Percentiles rank a stretch among this genome's conserved stretches.
Conservation (phyloP, 2,797 vertebrate species). For the Leptodactylus fallax region DNA sequence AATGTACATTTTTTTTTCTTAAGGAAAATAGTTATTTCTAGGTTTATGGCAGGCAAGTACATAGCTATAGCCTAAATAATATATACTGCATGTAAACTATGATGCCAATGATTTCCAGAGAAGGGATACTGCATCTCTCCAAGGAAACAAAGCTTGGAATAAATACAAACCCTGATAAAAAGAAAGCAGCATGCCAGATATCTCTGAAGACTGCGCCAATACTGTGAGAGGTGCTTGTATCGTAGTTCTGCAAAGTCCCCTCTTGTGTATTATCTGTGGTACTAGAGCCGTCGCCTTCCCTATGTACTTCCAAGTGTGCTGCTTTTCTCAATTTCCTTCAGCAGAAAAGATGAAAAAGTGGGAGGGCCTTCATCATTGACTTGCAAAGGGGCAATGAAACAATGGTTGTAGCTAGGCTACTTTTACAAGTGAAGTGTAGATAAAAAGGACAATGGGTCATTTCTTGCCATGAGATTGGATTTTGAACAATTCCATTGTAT, state of each 20-base stretch:
- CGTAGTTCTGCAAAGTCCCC: slow-evolving; percentile 85
- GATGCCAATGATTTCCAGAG: slow-evolving; percentile 64
- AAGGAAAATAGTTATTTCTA: not conserved
- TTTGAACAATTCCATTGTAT: not conserved
- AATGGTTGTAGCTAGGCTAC: slow-evolving; percentile 17
- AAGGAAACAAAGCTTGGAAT: slow-evolving; percentile 71
- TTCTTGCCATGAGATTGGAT: not conserved
- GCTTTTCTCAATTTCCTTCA: slow-evolving; percentile 99
- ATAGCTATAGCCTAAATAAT: not conserved
- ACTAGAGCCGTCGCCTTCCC: slow-evolving; percentile 99
- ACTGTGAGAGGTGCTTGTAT: slow-evolving; percentile 84
- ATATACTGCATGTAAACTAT: not conserved
- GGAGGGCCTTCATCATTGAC: slow-evolving; percentile 75
- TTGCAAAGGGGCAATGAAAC: slow-evolving; percentile 64
- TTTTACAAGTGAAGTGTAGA: not conserved
- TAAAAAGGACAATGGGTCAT: not conserved
- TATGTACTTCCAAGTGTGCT: slow-evolving; percentile 96
- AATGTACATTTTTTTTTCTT: not conserved
- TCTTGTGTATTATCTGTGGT: slow-evolving; percentile 98
- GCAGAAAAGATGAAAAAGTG: slow-evolving; percentile 83
- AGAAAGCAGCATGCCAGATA: slow-evolving; percentile 97
- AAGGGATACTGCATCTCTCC: slow-evolving; percentile 78
- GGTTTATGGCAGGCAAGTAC: not conserved
- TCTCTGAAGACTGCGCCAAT: slow-evolving; percentile 94
- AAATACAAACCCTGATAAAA: slow-evolving; percentile 99